phyloP scores from a whole-genome alignment of 1,140 invertebrate genomes.

The Homarus americanus region DNA sequence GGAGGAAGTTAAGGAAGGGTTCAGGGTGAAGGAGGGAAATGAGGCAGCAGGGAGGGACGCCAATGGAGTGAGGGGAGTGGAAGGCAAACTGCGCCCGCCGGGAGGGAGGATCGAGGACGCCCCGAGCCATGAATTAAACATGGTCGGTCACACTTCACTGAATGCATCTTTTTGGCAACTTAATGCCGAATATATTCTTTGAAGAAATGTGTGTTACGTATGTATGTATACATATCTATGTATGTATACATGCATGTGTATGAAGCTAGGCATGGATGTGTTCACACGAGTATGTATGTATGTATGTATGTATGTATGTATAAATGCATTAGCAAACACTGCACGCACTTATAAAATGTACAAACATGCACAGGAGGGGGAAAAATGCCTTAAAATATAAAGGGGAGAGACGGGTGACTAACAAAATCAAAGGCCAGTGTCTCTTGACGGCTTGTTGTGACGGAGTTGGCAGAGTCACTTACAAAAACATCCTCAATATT shows the following conservation, averaged over 20 bases:
- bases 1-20: too few relatives aligned
- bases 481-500: too few relatives aligned
- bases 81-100: background rate
- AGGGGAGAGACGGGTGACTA: too few relatives aligned
- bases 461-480: too few relatives aligned
- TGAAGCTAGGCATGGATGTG: constrained; percentile 13
- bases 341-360: too few relatives aligned
- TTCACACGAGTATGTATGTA: background rate
- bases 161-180: background rate
- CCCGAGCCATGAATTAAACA: background rate
- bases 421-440: too few relatives aligned
- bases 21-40: too few relatives aligned
- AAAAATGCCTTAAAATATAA: too few relatives aligned
- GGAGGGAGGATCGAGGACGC: background rate
- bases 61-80: too few relatives aligned
- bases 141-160: background rate
- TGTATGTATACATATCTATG: background rate
- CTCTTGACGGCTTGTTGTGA: too few relatives aligned
- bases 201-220: background rate
- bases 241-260: constrained; percentile 29
- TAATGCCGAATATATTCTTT: background rate
- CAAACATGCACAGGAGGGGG: too few relatives aligned
- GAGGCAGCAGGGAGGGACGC: too few relatives aligned
- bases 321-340: background rate
- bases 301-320: constrained; percentile 7